Conservation (phyloP, 1,140 invertebrate genomes). For the Atopsyche davidsoni region DNA sequence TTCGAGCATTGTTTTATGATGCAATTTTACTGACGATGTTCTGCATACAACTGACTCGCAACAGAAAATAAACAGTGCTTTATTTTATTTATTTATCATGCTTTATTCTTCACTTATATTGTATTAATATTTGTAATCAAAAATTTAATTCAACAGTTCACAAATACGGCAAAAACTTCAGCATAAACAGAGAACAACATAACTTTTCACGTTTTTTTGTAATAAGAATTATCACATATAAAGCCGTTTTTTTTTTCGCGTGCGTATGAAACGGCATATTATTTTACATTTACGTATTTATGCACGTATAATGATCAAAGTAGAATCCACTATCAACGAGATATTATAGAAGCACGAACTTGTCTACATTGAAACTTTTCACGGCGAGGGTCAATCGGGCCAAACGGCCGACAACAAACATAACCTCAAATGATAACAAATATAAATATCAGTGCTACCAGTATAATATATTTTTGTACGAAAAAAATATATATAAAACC, state of each 20-base stretch:
- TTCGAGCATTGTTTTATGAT: no score
- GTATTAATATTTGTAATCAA: no score
- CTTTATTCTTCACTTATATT: no score
- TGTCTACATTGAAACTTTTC: neutral
- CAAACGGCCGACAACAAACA: no score
- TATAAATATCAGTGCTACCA: no score
- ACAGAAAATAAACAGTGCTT: neutral
- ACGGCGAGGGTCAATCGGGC: neutral
- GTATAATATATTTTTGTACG: neutral
- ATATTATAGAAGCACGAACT: neutral
- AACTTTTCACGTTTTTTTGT: no score
- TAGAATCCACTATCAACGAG: neutral
- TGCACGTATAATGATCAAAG: slow-evolving; percentile 1
- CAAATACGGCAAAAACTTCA: no score
- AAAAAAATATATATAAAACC: neutral
- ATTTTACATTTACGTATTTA: no score
- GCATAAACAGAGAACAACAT: no score
- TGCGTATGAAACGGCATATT: neutral
- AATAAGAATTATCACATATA: no score
- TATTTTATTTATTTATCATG: slow-evolving; percentile 1
- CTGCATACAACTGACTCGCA: neutral
- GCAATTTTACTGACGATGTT: no score
- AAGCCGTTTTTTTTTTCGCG: neutral
- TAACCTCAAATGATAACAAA: neutral
- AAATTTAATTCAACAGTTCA: no score